phyloP scores from a whole-genome alignment of 2,888 invertebrate species.

The Byasa hedistus region DNA sequence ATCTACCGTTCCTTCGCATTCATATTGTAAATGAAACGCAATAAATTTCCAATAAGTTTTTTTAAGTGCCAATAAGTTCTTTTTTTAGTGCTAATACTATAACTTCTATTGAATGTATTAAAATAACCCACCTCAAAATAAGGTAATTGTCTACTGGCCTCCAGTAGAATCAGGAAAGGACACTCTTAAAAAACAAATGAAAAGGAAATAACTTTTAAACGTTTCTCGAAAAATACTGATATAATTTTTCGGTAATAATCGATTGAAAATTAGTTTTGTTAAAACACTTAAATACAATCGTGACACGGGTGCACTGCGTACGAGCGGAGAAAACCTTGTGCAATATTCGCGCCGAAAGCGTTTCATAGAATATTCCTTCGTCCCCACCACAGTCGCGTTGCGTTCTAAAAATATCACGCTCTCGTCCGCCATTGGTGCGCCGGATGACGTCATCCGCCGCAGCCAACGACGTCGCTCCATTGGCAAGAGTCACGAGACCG shows the following conservation, averaged over 20 bases:
- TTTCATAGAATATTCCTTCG: conserved; percentile 62
- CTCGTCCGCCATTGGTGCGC: conserved; percentile 51
- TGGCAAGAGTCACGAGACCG: conserved; percentile 64
- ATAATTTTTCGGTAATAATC: conserved; percentile 5
- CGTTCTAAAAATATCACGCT: conserved; percentile 71
- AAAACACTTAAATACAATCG: conserved; percentile 22
- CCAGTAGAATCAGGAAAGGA: conserved; percentile 34
- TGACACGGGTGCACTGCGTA: conserved; percentile 49
- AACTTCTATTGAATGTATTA: background rate
- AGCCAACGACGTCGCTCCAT: conserved; percentile 52
- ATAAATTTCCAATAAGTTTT: background rate
- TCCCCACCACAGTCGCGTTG: conserved; percentile 57
- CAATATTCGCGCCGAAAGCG: conserved; percentile 53
- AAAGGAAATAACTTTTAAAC: conserved; percentile 37
- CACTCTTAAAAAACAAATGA: conserved; percentile 42
- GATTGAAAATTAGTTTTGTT: conserved; percentile 20
- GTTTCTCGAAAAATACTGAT: conserved; percentile 14
- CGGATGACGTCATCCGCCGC: conserved; percentile 60
- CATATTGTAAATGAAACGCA: background rate
- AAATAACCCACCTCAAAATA: conserved; percentile 38
- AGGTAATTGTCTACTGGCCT: conserved; percentile 34
- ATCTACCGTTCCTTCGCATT: background rate
- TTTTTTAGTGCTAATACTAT: background rate
- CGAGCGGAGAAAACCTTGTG: conserved; percentile 68
- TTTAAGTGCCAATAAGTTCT: too few species aligned